A percentile compares a stretch with the other conserved stretches of the same genome.
Conservation (phyloP, 2,888 invertebrate species). For the Clepsis dumicolana region DNA sequence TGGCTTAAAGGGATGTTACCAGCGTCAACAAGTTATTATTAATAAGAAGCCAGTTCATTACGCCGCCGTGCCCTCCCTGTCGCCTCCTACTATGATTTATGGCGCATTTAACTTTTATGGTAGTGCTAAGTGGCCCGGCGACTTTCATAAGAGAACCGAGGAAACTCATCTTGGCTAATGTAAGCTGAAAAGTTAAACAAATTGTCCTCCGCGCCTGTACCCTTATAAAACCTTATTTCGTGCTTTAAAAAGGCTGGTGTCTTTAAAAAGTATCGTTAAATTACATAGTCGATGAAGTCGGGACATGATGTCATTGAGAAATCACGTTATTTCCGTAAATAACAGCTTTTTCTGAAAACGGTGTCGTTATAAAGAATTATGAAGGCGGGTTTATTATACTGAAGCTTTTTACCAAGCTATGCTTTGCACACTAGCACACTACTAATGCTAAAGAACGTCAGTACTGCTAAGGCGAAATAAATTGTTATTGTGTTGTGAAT, state of each 20-base stretch:
- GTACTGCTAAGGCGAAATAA: too few relatives aligned
- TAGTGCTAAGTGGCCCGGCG: conserved; percentile 76
- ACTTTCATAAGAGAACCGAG: conserved; percentile 69
- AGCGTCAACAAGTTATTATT: conserved; percentile 63
- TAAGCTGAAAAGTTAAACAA: conserved; percentile 79
- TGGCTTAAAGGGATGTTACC: conserved; percentile 53
- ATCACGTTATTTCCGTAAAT: background rate
- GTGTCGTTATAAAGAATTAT: background rate
- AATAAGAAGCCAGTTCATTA: conserved; percentile 77
- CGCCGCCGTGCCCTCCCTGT: conserved; percentile 58
- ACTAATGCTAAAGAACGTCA: too few relatives aligned
- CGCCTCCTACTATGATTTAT: conserved; percentile 76
- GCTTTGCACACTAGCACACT: too few relatives aligned
- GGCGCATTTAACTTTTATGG: conserved; percentile 82
- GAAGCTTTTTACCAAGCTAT: background rate
- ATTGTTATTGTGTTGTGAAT: too few relatives aligned
- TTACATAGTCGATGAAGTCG: conserved; percentile 42
- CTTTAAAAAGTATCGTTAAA: conserved; percentile 44
- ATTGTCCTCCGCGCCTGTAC: conserved; percentile 58
- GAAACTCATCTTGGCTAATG: conserved; percentile 76
- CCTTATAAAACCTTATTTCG: conserved; percentile 48
- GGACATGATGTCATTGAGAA: conserved; percentile 11
- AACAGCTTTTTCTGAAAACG: background rate
- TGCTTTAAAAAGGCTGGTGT: conserved; percentile 24
- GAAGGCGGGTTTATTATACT: background rate